These are phyloP conservation scores for zebrafish (Danio rerio) DNA, from an alignment of 2,113 vertebrate species.

Conservation along the genomic window DNA sequence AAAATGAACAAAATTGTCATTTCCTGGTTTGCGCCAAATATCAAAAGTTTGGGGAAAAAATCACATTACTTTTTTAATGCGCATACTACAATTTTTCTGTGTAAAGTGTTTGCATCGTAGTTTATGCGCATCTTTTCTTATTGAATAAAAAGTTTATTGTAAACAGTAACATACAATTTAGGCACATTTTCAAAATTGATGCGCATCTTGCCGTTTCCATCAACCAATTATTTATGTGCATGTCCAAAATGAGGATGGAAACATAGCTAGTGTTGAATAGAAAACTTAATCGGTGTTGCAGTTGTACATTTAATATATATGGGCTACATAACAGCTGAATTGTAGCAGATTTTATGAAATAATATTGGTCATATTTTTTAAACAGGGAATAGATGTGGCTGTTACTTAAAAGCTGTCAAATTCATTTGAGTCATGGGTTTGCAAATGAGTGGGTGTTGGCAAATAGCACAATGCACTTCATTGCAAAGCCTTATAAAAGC, in stretches of 20 bases:
- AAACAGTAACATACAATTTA: too few species aligned
- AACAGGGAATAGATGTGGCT: conserved; percentile 5
- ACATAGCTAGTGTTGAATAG: neutral
- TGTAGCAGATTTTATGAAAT: neutral
- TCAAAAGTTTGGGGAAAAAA: too few species aligned
- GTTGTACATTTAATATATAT: neutral
- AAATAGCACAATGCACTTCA: conserved; percentile 15
- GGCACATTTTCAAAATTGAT: too few species aligned
- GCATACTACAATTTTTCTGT: too few species aligned
- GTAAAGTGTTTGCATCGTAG: too few species aligned
- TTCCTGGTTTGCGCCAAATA: neutral
- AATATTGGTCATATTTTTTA: neutral
- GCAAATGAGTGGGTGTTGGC: neutral
- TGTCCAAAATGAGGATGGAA: too few species aligned
- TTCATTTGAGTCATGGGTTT: neutral
- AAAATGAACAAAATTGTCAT: neutral
- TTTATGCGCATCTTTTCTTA: too few species aligned
- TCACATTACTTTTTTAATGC: too few species aligned
- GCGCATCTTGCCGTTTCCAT: too few species aligned
- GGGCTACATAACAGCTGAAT: neutral
- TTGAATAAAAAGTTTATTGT: too few species aligned
- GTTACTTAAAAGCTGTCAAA: neutral
- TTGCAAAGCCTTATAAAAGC: conserved; percentile 1
- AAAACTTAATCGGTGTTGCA: neutral
- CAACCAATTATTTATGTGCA: too few species aligned